These are phyloP conservation scores for Danio kyathit DNA, from an alignment of 2,797 vertebrate genomes.

Conservation along the genomic window DNA sequence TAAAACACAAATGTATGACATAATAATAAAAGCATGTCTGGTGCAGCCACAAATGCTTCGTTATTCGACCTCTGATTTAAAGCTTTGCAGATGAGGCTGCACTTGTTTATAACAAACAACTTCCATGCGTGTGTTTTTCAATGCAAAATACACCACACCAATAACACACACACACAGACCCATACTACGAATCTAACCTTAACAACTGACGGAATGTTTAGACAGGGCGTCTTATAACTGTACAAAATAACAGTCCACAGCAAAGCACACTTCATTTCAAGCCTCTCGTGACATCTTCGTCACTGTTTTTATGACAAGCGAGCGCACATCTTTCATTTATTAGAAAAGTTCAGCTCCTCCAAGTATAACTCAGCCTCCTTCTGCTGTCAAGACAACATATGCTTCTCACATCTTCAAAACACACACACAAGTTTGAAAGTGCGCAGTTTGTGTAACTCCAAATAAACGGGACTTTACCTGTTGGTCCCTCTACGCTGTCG, in stretches of 20 bases:
- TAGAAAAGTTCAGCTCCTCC: conserved; percentile 29
- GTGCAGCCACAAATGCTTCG: not conserved
- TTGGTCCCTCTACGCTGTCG: conserved; percentile 85
- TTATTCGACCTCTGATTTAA: not conserved
- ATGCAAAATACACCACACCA: not conserved
- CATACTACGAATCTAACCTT: not conserved
- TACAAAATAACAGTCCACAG: not conserved
- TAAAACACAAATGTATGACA: not conserved
- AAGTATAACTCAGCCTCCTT: conserved; percentile 3
- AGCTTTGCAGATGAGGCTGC: not conserved
- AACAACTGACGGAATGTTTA: not conserved
- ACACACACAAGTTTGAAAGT: conserved; percentile 59
- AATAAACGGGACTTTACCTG: conserved; percentile 76
- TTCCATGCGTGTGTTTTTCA: not conserved
- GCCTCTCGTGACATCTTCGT: not conserved
- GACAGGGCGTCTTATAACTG: not conserved
- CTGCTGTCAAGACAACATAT: not conserved
- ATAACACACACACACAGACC: not conserved
- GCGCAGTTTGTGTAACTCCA: conserved; percentile 39
- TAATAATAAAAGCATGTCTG: not conserved
- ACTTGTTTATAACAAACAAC: not conserved
- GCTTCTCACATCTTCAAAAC: conserved; percentile 10
- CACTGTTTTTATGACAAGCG: not conserved
- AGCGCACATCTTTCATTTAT: not conserved
- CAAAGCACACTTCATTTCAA: not conserved